Evolutionary conservation across 2,888 invertebrate genomes (phyloP), one percentile per base, ranked within the genome.

Genomic region (Orthonevra nobilis): DNA sequence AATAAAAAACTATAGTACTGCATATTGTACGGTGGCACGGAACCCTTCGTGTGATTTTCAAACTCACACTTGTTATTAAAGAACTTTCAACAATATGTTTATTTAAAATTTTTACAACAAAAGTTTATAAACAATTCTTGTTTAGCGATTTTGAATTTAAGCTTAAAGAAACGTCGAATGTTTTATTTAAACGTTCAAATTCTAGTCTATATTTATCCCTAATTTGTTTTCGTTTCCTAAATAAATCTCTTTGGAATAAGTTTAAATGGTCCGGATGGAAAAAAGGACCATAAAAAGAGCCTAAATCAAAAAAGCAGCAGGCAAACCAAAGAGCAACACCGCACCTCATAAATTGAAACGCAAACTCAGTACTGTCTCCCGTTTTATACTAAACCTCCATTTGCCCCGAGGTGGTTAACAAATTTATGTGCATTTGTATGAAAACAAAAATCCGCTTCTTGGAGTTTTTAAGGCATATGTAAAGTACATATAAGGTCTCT

Each of bases 251-350:
- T 44, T 50, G 40, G 63, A 63, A 63, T 63, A 28, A 63, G 38
- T 20, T 17, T 20, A 61, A 61, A 61, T 61, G 58, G 69, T 48
- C 58, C 50, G 58, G 48, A 58, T 58, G 68, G 48, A 61, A 63
- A 38, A 63, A 38, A n/a, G n/a, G 9, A 14, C 50, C 48, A 63
- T 63, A 50, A 63, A 50, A 50, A 38, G 50, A 70, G n/a, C 42
- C 40, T 52, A 23, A 63, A 32, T 30, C 32, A 17, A 60, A 50
- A 63, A 30, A 63, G 38, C 63, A 10, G 5, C 17, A 19, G 48
- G 63, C 38, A 19, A n/a, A n/a, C 30, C 23, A 26, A 9, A 17
- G 14, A 23, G 12, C 17, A 3, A 42, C n/a, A 3, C 7, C 10
- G 14, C 9, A 2, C 34, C 19, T 10, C 15, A n/a, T 10, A 34